Percentiles rank a stretch among this genome's conserved stretches.
Conservation (phyloP, 2,113 vertebrate genomes). For the Zosterops japonicus region DNA sequence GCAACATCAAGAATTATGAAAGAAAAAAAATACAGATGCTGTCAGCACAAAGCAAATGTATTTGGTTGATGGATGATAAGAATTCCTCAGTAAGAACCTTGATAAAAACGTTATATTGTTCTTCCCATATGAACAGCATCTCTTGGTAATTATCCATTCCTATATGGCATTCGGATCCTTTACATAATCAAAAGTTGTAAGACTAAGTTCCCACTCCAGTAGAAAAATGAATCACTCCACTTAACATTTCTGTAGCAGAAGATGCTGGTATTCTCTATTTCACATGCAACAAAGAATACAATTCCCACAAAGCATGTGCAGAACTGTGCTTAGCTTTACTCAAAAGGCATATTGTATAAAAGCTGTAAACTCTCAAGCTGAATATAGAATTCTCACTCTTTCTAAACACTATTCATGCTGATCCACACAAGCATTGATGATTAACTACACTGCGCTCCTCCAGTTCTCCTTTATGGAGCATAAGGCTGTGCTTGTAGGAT, state of each 20-base stretch:
- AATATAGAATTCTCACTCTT: neutral
- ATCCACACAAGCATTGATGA: neutral
- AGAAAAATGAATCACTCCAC: conserved; percentile 9
- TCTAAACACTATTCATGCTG: conserved; percentile 5
- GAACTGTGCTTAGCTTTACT: neutral
- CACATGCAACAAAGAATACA: neutral
- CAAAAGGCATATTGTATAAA: neutral
- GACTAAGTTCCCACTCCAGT: neutral
- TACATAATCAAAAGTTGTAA: neutral
- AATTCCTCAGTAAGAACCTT: neutral
- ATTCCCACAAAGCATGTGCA: neutral
- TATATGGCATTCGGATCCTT: neutral
- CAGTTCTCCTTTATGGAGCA: neutral
- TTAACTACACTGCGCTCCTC: conserved; percentile 9
- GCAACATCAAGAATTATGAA: neutral
- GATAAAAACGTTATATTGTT: neutral
- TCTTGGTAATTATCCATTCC: conserved; percentile 7
- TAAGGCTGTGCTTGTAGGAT: neutral
- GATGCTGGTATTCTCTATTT: neutral
- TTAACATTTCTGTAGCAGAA: neutral
- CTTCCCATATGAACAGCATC: neutral
- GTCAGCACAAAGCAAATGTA: neutral
- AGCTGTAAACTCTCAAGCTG: neutral
- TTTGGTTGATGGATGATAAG: neutral
- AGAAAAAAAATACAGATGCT: neutral